Evolutionary conservation across 1,140 invertebrate genomes (phyloP), one percentile per base, ranked within the genome.

Genomic region (Musca vetustissima): DNA sequence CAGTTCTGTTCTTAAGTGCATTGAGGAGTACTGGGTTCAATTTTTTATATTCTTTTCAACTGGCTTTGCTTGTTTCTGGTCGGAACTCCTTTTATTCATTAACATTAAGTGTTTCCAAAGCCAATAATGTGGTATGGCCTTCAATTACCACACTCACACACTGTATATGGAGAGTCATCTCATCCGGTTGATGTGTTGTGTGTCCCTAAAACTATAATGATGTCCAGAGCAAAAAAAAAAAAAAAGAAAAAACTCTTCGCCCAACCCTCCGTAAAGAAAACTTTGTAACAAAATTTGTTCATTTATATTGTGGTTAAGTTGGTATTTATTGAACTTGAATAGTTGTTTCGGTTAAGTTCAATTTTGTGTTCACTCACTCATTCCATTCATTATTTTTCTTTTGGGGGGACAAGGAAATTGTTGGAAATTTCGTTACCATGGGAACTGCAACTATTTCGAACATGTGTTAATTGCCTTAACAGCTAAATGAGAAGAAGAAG

Each of bases 321-420:
- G 36, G 36, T 43, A 43, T 61, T 61, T 61, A 61, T 61, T 61
- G 57, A 61, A 61, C 57, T 61, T 61, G 57, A 61, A 61, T 61
- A 61, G 57, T 61, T 61, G 15, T 28, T 59, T 59, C 28, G 24
- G 53, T 57, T 57, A 32, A 57, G 25, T 57, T 57, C 13, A 28
- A 57, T 57, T 57, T 57, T 28, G 53, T 57, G 24, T n/a, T 57
- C 25, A n/a, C n/a, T n/a, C n/a, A n/a, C n/a, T n/a, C n/a, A n/a
- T n/a, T 28, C 6, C 36, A 4, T 11, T 57, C 25, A 7, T 57
- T 4, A 4, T 55, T 22, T 6, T 24, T 24, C 47, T 49, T 49
- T 14, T 15, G n/a, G 22, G 28, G 22, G 24, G 25, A 28, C 36
- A 43, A 43, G 36, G 4, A 50, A 19, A 28, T 14, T 24, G 53